Evolutionary conservation across 2,888 invertebrate species (phyloP), one percentile per base, ranked within the genome.

Genomic region (Electrophaes corylata): DNA sequence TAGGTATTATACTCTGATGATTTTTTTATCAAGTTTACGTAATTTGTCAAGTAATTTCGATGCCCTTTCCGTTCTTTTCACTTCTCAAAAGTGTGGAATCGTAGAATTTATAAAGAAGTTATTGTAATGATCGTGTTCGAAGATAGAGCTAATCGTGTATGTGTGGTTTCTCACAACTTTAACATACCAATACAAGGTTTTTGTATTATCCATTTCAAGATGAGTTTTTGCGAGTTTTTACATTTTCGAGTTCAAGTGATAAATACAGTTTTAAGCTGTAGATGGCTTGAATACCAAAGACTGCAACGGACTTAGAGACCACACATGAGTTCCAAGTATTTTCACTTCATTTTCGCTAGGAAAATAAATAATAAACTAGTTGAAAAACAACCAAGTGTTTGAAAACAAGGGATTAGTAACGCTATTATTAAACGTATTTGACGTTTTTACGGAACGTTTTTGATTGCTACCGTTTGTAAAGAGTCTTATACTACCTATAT

Each of bases 21-120:
- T 47, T 52, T 37, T 18, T 49, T 44, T 29, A 11, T 40, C 41
- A 33, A 33, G 18, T 23, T 33, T 35, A 37, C 10, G 40, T 45
- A 49, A 58, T 45, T 58, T 45, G 31, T 53, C 19, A 51, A 41
- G 35, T 47, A 26, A 39, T 40, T 40, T 29, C 12, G 14, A 20
- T 41, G n/a, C 33, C 18, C 41, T 41, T 52, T 46, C 11, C 1
- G 40, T 45, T 33, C 35, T 33, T 48, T 20, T 14, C 14, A 23
- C 46, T 54, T 53, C 57, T 58, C 5, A 43, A 40, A 47, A 40
- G 19, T n/a, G 20, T 48, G 6, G 26, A 26, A 29, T 14, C 10
- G 31, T 46, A 33, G 40, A 53, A 54, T 47, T 31, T 3, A 31
- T 19, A 50, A 50, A 50, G 45, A 52, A 33, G 3, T 12, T 4